Evolutionary conservation across 2,797 vertebrate species (phyloP), one percentile per base, ranked within the genome.

Genomic region (Spinibarbus caldwelli): DNA sequence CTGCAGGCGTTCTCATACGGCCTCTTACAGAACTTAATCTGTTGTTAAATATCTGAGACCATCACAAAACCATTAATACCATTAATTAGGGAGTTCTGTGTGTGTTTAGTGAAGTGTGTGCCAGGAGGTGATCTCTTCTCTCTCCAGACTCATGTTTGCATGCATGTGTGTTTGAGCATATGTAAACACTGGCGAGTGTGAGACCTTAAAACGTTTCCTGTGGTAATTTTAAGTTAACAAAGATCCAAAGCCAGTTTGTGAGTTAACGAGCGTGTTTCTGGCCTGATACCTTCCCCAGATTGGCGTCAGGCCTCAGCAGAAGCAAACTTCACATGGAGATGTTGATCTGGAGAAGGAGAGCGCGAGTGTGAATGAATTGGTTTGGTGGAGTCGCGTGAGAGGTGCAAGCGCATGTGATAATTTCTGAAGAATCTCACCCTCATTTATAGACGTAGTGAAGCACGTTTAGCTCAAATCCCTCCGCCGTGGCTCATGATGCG

Each of bases 21-120:
- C 38, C 6, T 71, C 38, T n/a, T 14, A 57, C 54, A 52, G 49
- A 19, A 5, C 9, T 38, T 21, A 68, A 21, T 19, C 19, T n/a
- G 4, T 77, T 17, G 52, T 41, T 41, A 9, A 78, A 78, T 38
- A 78, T 41, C 34, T 43, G 54, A 78, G 14, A 62, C 5, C 2
- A 38, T 62, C 36, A 31, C 21, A 73, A 54, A 66, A 59, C 34
- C 86, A 77, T 47, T 72, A 67, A 26, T 26, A n/a, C 8, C 72
- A 54, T 75, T 79, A 79, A 86, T 86, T 86, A 85, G 43, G 80
- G 57, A 83, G 52, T 85, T 86, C 36, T 64, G 49, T 67, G 87
- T 88, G 83, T 82, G 67, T 82, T 67, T 70, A 38, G 31, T 41
- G 47, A 62, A 38, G 47, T 78, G 23, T 47, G 41, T 80, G 84